Percentiles rank a stretch among this genome's conserved stretches.
phyloP scores from a whole-genome alignment of 1,140 invertebrate genomes.

The Myzus persicae region DNA sequence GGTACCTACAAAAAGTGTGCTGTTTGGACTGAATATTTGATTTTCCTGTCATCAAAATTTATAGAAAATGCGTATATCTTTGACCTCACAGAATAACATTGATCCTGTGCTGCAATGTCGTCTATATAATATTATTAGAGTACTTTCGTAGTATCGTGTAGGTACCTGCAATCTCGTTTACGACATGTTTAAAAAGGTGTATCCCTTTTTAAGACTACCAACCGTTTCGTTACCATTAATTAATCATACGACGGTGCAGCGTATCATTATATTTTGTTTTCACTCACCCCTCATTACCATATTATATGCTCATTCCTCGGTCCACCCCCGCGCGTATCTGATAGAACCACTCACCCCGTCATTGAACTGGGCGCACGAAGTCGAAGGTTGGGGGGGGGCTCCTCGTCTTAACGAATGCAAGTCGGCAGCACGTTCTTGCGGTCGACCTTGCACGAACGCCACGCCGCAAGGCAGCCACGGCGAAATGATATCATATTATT shows the following conservation, averaged over 20 bases:
- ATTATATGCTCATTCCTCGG: background rate
- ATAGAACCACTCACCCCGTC: background rate
- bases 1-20: no score
- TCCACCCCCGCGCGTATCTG: background rate
- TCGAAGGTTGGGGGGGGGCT: background rate
- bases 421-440: background rate
- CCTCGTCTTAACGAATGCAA: background rate
- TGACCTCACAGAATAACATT: no score
- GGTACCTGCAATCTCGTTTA: background rate
- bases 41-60: no score
- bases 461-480: background rate
- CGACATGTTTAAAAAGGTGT: background rate
- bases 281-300: background rate
- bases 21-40: no score
- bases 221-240: background rate
- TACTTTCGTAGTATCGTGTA: no score
- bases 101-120: no score
- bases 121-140: no score
- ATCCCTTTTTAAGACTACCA: background rate
- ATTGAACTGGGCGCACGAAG: background rate
- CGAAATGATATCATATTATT: conserved; percentile 1
- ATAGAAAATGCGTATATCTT: no score
- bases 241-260: background rate
- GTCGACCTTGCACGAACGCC: conserved; percentile 27
- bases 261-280: background rate